Conservation (phyloP, 2,113 vertebrate genomes). For the Leuciscus idus region DNA sequence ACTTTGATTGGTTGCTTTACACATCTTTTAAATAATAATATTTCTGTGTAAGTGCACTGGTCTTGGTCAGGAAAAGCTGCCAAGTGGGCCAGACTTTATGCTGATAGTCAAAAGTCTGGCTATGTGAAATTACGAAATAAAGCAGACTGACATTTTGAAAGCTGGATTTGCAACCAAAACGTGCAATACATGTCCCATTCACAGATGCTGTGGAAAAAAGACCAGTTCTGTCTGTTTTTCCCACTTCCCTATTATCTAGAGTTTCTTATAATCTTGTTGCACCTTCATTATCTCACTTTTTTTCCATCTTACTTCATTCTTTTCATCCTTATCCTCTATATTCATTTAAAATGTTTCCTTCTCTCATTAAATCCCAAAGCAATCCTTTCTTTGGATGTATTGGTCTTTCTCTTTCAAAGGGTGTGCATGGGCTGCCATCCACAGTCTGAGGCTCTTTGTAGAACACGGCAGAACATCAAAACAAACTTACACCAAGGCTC, state of each 20-base stretch:
- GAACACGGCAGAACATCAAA: slow-evolving; percentile 37
- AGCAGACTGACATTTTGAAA: neutral
- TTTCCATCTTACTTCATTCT: neutral
- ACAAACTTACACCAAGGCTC: neutral
- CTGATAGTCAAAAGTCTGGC: neutral
- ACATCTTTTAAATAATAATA: neutral
- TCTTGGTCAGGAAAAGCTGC: neutral
- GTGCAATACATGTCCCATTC: neutral
- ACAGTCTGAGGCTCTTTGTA: neutral
- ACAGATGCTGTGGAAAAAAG: neutral
- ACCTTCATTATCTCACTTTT: neutral
- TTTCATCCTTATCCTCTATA: neutral
- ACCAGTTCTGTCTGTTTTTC: neutral
- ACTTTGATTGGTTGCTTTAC: neutral
- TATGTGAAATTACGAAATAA: neutral
- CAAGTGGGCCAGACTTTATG: neutral
- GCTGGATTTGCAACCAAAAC: neutral
- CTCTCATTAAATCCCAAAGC: slow-evolving; percentile 12
- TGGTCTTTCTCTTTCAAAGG: slow-evolving; percentile 1
- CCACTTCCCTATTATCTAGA: neutral
- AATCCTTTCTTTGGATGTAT: neutral
- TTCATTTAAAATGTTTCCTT: neutral
- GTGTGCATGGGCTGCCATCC: neutral
- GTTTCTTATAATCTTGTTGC: neutral
- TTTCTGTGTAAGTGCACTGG: neutral